phyloP scores from a whole-genome alignment of 1,140 invertebrate genomes.

The Rhysida immarginata region DNA sequence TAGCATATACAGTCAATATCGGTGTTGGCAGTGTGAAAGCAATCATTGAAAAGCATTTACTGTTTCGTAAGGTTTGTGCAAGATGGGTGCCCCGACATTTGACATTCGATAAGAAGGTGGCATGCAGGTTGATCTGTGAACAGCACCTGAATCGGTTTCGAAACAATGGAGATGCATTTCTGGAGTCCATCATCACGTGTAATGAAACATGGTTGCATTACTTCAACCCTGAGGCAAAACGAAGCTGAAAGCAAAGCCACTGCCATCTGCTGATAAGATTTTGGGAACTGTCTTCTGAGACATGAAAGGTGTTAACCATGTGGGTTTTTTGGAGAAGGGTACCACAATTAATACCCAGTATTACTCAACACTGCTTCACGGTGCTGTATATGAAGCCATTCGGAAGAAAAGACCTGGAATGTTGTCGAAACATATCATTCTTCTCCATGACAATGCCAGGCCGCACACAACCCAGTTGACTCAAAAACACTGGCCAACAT shows the following conservation, averaged over 20 bases:
- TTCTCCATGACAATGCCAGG: too few relatives aligned
- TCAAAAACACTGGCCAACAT: too few relatives aligned
- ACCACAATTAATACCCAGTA: not conserved
- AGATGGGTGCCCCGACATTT: not conserved
- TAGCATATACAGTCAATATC: too few relatives aligned
- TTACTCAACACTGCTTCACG: not conserved
- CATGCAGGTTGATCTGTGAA: not conserved
- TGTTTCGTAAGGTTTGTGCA: not conserved
- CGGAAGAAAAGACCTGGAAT: too few relatives aligned
- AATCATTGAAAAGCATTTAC: too few relatives aligned
- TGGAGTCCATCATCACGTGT: not conserved
- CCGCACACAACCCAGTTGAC: too few relatives aligned
- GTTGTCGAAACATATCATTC: too few relatives aligned
- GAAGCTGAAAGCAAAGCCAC: not conserved
- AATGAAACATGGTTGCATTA: not conserved
- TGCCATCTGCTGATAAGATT: not conserved
- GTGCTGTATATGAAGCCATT: too few relatives aligned
- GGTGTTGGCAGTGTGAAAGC: too few relatives aligned
- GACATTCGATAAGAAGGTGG: not conserved
- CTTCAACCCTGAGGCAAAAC: not conserved
- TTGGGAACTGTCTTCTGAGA: not conserved
- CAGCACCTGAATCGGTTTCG: not conserved
- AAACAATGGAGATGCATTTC: not conserved
- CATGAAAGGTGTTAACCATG: not conserved
- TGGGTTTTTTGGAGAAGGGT: not conserved